Conservation (phyloP, 2,797 vertebrate genomes). For the Trachops cirrhosus region DNA sequence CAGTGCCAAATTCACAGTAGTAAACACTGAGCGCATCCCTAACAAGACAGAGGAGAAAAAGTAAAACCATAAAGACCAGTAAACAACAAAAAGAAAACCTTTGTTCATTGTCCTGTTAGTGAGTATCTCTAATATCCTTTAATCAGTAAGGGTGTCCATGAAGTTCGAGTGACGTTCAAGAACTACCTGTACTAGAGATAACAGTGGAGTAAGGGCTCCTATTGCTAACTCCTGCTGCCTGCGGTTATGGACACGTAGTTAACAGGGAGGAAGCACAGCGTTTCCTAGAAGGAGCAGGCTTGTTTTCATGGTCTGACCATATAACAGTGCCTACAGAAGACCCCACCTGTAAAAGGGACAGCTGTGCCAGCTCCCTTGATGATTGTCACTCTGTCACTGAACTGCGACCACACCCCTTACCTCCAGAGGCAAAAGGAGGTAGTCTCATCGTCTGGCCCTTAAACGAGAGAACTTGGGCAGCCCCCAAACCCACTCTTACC, state of each 20-base stretch:
- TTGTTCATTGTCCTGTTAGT: neutral
- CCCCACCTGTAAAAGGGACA: neutral
- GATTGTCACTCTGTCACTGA: neutral
- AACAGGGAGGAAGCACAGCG: neutral
- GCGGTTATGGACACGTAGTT: neutral
- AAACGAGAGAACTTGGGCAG: neutral
- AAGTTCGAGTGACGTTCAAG: neutral
- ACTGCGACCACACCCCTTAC: neutral
- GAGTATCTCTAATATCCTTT: neutral
- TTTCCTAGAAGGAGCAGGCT: neutral
- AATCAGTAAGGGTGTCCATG: neutral
- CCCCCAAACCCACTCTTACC: neutral
- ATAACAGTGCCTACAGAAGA: neutral
- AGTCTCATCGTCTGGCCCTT: neutral
- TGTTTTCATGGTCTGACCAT: neutral
- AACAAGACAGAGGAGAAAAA: neutral
- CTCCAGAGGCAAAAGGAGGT: neutral
- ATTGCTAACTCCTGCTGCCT: neutral
- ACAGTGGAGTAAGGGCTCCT: neutral
- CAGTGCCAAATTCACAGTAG: neutral
- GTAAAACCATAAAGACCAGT: neutral
- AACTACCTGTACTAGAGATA: neutral
- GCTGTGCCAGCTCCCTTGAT: neutral
- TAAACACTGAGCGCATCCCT: neutral
- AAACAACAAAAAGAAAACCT: neutral